Base-by-base conservation (phyloP, 2,888 invertebrate species). In the Drosophila recens region DNA sequence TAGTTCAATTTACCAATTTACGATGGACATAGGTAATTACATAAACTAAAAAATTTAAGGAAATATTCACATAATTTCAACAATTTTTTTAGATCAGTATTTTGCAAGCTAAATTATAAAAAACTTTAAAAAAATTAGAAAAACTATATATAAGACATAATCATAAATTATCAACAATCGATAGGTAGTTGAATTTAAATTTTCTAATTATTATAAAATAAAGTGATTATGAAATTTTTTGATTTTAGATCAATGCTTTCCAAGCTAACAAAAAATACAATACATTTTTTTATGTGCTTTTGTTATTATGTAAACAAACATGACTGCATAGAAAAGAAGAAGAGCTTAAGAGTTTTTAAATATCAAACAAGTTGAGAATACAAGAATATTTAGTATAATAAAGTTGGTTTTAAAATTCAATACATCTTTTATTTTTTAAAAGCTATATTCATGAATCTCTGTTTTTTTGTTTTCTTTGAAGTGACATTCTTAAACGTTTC, bases 1-100 rank as follows among this genome's bases (percentile, higher is more conserved):
- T 48, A 38, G 46, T 57, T 33, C 23, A 56, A 49, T 65, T 71
- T 62, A 34, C 46, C 9, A 15, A 48, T 8, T 43, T 54, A 17
- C 11, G 20, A 23, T 54, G 20, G 8, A 30, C 9, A 15, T 42
- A 20, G 20, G 42, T 46, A 51, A 52, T 61, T 57, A 43, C 13
- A 40, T 27, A 6, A 17, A 15, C 1, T 1, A 38, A 4, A n/a
- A 54, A 27, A 1, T n/a, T 43, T 15, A 48, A 10, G 2, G 13
- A 15, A n/a, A 10, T n/a, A 4, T 3, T 20, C 9, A 1, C 0
- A 38, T 48, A 40, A 48, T 48, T 15, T 30, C 48, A 30, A 48
- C 30, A 51, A 10, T 30, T n/a, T n/a, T n/a, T n/a, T n/a, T n/a
- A 23, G 23, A 23, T 23, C 23, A 23, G 23, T 23, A 23, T 23